Conservation (phyloP, 1,140 invertebrate species). For the Eriocheir sinensis region DNA sequence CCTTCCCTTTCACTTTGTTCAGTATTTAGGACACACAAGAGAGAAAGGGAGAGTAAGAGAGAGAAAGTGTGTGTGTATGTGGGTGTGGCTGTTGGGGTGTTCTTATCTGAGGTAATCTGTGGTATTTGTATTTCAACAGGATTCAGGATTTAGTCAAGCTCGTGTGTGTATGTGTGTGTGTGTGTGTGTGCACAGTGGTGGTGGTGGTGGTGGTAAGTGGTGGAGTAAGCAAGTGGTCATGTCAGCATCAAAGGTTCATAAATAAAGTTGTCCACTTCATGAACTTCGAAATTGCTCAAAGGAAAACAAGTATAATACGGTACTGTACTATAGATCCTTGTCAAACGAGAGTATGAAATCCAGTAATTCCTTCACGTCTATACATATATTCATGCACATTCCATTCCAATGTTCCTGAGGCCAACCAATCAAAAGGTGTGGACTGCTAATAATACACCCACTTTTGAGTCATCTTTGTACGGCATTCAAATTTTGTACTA, state of each 20-base stretch:
- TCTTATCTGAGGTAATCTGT: no score
- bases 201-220: not conserved
- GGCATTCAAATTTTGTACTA: not conserved
- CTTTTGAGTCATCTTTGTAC: not conserved
- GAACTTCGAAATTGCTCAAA: not conserved
- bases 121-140: no score
- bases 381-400: slow-evolving; percentile 26
- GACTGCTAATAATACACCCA: no score
- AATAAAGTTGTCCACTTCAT: not conserved
- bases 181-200: not conserved
- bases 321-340: no score
- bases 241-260: no score
- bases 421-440: not conserved
- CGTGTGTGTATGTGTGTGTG: no score
- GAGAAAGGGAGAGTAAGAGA: no score
- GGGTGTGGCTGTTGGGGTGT: not conserved
- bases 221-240: not conserved
- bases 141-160: no score
- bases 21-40: no score
- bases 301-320: not conserved
- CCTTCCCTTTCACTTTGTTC: no score
- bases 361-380: not conserved
- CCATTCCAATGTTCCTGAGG: not conserved
- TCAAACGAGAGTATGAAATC: no score
- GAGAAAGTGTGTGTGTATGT: slow-evolving; percentile 11